Base-by-base conservation (phyloP, 2,113 vertebrate genomes). In the Falco punctatus region DNA sequence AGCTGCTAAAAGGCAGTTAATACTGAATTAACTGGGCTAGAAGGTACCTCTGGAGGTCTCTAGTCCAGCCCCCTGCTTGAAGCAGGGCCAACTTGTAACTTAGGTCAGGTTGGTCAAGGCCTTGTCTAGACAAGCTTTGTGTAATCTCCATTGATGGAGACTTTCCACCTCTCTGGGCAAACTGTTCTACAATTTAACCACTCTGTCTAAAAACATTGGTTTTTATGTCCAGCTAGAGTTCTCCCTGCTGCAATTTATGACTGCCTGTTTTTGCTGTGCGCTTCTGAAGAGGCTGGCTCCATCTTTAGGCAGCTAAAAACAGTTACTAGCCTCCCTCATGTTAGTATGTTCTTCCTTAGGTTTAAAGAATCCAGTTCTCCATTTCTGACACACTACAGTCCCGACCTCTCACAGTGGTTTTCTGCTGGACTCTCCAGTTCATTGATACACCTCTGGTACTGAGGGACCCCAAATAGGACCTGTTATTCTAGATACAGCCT, bases 341-440 rank as follows among this genome's bases (percentile, higher is more conserved):
- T 86, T 75, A 72, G 8, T n/a, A 27, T 57, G 13, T 3, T 87
- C 58, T 65, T 86, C 5, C 2, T 27, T 7, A 69, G 7, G 28
- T 59, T 69, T 46, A 58, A 81, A 84, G 9, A 71, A 78, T 27
- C 38, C 51, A 78, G 8, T 21, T 86, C 21, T 80, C 49, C 33
- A 22, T 49, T 54, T n/a, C 9, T 30, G 8, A 38, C 5, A 71
- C 18, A 32, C 10, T 54, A 33, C 0, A 0, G 28, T 4, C 42
- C 27, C 82, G n/a, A 81, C 23, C 26, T 49, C 27, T 12, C 54
- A 46, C 35, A 32, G 30, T 1, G 3, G n/a, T 35, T 40, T 82
- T 80, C 79, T 77, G 42, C 11, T 70, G 72, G 28, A 58, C 64
- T 55, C 17, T 58, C 51, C 61, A 57, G 32, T 48, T 81, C 62